These are phyloP conservation scores for Tricholauxania praeusta DNA, from an alignment of 2,888 invertebrate genomes.

Conservation along the genomic window DNA sequence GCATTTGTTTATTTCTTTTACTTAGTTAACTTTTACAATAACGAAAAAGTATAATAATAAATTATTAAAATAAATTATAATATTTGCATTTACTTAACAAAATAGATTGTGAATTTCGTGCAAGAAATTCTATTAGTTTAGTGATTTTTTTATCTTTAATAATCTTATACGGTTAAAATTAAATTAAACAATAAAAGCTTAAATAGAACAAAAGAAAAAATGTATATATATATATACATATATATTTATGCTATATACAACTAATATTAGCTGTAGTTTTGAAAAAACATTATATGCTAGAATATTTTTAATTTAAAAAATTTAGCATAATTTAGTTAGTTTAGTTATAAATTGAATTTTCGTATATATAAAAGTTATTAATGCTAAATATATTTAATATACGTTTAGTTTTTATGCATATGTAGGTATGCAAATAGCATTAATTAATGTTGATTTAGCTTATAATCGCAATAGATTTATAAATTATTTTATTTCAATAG, in stretches of 20 bases:
- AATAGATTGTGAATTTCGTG: too few relatives aligned
- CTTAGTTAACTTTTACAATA: background rate
- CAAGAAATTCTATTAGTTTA: background rate
- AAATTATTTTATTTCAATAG: background rate
- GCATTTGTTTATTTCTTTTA: background rate
- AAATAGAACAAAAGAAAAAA: too few relatives aligned
- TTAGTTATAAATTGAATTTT: background rate
- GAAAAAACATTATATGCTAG: too few relatives aligned
- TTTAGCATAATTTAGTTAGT: too few relatives aligned
- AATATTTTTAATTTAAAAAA: slow-evolving; percentile 13
- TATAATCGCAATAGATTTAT: too few relatives aligned
- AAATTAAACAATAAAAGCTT: background rate
- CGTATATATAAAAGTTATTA: slow-evolving; percentile 20
- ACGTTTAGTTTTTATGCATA: background rate
- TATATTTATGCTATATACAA: background rate
- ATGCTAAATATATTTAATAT: slow-evolving; percentile 4
- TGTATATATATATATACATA: slow-evolving; percentile 6
- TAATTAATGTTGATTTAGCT: too few relatives aligned
- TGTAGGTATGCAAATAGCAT: too few relatives aligned
- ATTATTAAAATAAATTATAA: too few relatives aligned
- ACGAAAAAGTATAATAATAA: too few relatives aligned
- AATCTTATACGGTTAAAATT: background rate
- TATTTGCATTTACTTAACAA: too few relatives aligned
- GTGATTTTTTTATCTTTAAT: background rate
- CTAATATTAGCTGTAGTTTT: too few relatives aligned